Percentiles rank a stretch among this genome's conserved stretches.
Conservation (phyloP, 2,797 vertebrate species). For the Graptemys geographica region DNA sequence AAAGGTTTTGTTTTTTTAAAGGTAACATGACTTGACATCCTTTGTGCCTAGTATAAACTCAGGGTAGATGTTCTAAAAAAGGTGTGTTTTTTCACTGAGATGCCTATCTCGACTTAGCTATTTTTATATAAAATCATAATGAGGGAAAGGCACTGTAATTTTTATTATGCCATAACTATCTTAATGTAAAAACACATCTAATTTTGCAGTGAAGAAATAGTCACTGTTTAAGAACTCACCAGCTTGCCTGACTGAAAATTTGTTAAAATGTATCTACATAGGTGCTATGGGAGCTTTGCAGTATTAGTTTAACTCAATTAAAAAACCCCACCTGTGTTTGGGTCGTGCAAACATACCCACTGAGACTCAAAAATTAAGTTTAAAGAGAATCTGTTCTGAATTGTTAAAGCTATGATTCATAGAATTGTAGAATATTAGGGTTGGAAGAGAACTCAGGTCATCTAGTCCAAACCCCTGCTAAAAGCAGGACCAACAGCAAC, state of each 20-base stretch:
- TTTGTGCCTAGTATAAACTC: neutral
- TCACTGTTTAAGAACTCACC: neutral
- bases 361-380: neutral
- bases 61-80: neutral
- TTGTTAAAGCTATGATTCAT: neutral
- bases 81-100: no score
- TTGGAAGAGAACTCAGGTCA: no score
- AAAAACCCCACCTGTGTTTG: neutral
- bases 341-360: neutral
- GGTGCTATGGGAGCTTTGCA: neutral
- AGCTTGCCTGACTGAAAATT: neutral
- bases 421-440: no score
- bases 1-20: neutral
- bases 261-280: neutral
- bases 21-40: neutral
- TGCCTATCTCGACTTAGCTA: neutral
- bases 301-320: neutral
- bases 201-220: neutral
- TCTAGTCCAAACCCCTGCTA: no score
- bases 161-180: neutral
- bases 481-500: no score
- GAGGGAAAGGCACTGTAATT: neutral
- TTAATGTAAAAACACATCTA: neutral
- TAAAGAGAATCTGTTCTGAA: neutral
- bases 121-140: neutral